Conservation (phyloP, 2,888 invertebrate genomes). For the Steinernema carpocapsae region DNA sequence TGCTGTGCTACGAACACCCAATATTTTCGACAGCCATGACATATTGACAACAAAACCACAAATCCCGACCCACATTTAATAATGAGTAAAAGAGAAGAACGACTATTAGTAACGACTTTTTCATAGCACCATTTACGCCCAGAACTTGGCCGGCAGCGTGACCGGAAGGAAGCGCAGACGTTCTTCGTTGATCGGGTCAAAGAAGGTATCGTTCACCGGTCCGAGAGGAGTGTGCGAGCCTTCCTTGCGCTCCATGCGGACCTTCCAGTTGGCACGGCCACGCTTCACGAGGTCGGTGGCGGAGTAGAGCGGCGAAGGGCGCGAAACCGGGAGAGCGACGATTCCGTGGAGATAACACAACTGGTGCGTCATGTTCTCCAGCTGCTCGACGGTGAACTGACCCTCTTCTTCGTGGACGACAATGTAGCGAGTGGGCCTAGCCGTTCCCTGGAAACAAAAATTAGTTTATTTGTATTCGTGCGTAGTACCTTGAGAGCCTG, state of each 20-base stretch:
- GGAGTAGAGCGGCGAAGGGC: slow-evolving; percentile 50
- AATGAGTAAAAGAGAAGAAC: no score
- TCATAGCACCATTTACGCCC: background rate
- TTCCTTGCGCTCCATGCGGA: slow-evolving; percentile 4
- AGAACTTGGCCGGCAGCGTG: background rate
- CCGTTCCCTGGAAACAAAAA: slow-evolving; percentile 48
- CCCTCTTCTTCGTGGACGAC: slow-evolving; percentile 42
- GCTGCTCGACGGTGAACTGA: slow-evolving; percentile 36
- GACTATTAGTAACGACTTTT: no score
- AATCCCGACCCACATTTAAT: no score
- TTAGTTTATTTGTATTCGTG: background rate
- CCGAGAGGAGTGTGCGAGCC: background rate
- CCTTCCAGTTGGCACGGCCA: slow-evolving; percentile 53
- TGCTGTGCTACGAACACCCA: no score
- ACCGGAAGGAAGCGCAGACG: background rate
- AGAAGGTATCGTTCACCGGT: background rate
- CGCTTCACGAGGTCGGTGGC: slow-evolving; percentile 52
- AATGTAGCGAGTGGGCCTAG: slow-evolving; percentile 50
- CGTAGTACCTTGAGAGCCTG: slow-evolving; percentile 43
- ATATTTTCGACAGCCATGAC: no score
- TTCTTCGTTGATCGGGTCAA: background rate
- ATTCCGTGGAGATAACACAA: slow-evolving; percentile 52
- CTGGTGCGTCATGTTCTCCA: slow-evolving; percentile 40
- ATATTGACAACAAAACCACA: no score
- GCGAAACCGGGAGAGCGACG: slow-evolving; percentile 41